Conservation (phyloP, 1,140 invertebrate genomes). For the Anoplophora glabripennis region DNA sequence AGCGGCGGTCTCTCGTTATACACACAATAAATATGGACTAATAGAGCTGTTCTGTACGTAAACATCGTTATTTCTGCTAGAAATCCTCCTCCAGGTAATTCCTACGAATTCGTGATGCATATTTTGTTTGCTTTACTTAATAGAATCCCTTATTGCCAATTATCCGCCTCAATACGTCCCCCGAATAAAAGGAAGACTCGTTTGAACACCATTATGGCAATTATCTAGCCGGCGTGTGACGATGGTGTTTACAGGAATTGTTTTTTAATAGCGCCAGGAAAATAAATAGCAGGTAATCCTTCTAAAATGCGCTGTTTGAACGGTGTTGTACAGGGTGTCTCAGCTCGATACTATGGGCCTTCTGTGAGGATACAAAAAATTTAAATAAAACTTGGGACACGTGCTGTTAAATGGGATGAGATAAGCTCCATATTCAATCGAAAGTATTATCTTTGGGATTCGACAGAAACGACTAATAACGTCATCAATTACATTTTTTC, state of each 20-base stretch:
- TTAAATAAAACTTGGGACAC: too few relatives aligned
- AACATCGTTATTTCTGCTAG: slow-evolving; percentile 47
- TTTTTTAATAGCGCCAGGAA: background rate
- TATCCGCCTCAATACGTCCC: slow-evolving; percentile 12
- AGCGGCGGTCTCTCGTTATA: slow-evolving; percentile 40
- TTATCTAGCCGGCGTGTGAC: background rate
- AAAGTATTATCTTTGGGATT: too few relatives aligned
- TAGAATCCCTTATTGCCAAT: slow-evolving; percentile 26
- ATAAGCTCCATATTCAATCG: too few relatives aligned
- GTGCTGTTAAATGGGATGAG: too few relatives aligned
- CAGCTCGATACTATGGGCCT: too few relatives aligned
- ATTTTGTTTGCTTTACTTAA: slow-evolving; percentile 34
- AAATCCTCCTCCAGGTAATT: slow-evolving; percentile 21
- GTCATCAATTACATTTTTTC: too few relatives aligned
- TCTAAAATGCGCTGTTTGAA: too few relatives aligned
- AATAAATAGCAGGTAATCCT: background rate
- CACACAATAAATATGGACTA: slow-evolving; percentile 47
- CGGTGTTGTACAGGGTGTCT: too few relatives aligned
- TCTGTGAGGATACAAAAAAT: too few relatives aligned
- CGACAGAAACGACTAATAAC: too few relatives aligned
- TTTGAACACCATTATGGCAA: slow-evolving; percentile 10
- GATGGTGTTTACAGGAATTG: slow-evolving; percentile 4
- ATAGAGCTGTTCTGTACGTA: slow-evolving; percentile 44
- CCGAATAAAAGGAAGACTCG: slow-evolving; percentile 1
- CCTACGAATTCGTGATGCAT: slow-evolving; percentile 27